Evolutionary conservation across 2,888 invertebrate genomes (phyloP).

Genomic region (Colletes collaris): DNA sequence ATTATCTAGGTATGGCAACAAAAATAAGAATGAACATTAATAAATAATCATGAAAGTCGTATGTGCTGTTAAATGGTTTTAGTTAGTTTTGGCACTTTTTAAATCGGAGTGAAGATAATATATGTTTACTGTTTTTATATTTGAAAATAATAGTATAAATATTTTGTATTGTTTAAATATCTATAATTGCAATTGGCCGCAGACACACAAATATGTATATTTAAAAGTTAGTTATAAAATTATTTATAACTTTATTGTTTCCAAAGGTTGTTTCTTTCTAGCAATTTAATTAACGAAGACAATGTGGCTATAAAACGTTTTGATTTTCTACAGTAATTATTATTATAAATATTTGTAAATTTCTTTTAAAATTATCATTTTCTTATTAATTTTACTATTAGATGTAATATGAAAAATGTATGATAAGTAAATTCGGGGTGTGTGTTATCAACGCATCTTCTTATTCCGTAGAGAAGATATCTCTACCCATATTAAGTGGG

Average conservation of each 20-base stretch:
- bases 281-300: slow-evolving; percentile 59
- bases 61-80: slow-evolving; percentile 14
- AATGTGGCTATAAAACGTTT: slow-evolving; percentile 67
- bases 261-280: slow-evolving; percentile 34
- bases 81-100: slow-evolving; percentile 11
- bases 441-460: slow-evolving; percentile 74
- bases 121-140: neutral
- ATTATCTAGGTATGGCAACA: neutral
- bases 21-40: slow-evolving; percentile 15
- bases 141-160: slow-evolving; percentile 6
- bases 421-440: slow-evolving; percentile 44
- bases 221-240: slow-evolving; percentile 2
- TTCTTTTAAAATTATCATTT: neutral
- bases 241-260: slow-evolving; percentile 34
- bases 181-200: neutral
- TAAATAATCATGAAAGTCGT: neutral
- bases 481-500: slow-evolving; percentile 79
- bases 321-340: slow-evolving; percentile 8
- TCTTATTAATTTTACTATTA: slow-evolving; percentile 32
- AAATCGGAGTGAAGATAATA: slow-evolving; percentile 16
- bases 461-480: slow-evolving; percentile 81
- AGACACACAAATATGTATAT: neutral
- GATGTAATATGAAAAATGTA: slow-evolving; percentile 26
- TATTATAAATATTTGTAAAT: neutral
- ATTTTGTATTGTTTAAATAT: slow-evolving; percentile 16